Evolutionary conservation across 2,888 invertebrate genomes (phyloP), one percentile per base, ranked within the genome.

Genomic region (Drosophila mulleri): DNA sequence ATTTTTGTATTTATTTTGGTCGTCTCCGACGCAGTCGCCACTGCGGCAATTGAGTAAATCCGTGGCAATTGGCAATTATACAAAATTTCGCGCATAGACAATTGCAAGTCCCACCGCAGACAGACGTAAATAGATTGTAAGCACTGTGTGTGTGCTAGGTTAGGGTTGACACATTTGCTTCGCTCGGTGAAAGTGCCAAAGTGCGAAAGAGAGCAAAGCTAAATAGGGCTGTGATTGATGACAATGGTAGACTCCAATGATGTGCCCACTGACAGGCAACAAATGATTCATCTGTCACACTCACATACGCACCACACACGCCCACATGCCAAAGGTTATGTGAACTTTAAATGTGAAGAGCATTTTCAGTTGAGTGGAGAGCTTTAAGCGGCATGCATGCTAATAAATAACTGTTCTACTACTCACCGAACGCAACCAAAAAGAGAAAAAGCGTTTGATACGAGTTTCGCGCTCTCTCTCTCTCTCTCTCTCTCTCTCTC

Each of bases 1-100:
- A n/a, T 48, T 29, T n/a, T 48, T 37, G 26, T 37, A 23, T 64
- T 64, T 59, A 71, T 61, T 74, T 67, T 42, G 20, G 20, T 20
- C 23, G 20, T 14, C 32, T n/a, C 11, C 39, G 20, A 18, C 50
- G 53, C 16, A 47, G 64, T 80, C 56, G 87, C 77, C 80, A 86
- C 39, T 72, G 80, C 86, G 67, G 85, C 85, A 89, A 86, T 90
- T 82, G 88, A 79, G 70, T 85, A 86, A 89, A 86, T 88, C 90
- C 86, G 90, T 82, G 73, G 77, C 90, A 89, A 87, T 86, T 86
- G 90, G 85, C 86, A 86, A 86, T 89, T 90, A 87, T 70, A 89
- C 90, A 89, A 88, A 88, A 73, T 86, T 86, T 81, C 70, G 71
- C 59, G 83, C 74, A 86, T 69, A 90, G 78, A 89, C 89, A 88